Evolutionary conservation across 2,888 invertebrate genomes (phyloP), one percentile per base, ranked within the genome.

Genomic region (Frankliniella fusca): DNA sequence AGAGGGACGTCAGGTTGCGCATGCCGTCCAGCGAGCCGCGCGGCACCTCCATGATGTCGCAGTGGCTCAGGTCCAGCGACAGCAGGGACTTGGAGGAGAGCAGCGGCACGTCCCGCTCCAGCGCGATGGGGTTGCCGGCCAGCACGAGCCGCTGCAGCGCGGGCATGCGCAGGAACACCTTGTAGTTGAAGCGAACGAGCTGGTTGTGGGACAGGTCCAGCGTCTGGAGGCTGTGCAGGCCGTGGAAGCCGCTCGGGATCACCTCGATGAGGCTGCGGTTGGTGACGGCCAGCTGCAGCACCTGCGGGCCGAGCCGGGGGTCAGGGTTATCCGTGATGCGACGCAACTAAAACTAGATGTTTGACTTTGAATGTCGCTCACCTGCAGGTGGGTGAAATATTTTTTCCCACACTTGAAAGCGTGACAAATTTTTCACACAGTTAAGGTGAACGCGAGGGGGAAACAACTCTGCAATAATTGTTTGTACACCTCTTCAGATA

Each of bases 221-320:
- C 70, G 23, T 27, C 70, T 76, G 70, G 23, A 76, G 70, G 23
- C 23, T 27, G 23, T 23, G 70, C 70, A 76, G 70, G 23, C 70
- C 70, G 70, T 76, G 70, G 70, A 76, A 76, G 70, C 70, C 70
- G 70, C 70, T 76, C 2, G 70, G 70, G 70, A 76, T 76, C 23
- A 76, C 23, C 70, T 76, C 70, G 27, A 27, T 27, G 23, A 76
- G n/a, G 70, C 70, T 27, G 70, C 70, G 70, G 70, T 76, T 76
- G 23, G 70, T 76, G 23, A 76, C 70, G 70, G 70, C 9, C 70
- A 76, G 70, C 70, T 76, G 70, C 7, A 76, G 70, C 70, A 76
- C 70, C 70, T 76, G 70, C 23, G 20, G n/a, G 65, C 65, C 20
- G n/a, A 2, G 65, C 23, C 23, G 70, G 38, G 38, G 38, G 38